Evolutionary conservation across 2,113 vertebrate genomes (phyloP).

Genomic region (Progne subis): DNA sequence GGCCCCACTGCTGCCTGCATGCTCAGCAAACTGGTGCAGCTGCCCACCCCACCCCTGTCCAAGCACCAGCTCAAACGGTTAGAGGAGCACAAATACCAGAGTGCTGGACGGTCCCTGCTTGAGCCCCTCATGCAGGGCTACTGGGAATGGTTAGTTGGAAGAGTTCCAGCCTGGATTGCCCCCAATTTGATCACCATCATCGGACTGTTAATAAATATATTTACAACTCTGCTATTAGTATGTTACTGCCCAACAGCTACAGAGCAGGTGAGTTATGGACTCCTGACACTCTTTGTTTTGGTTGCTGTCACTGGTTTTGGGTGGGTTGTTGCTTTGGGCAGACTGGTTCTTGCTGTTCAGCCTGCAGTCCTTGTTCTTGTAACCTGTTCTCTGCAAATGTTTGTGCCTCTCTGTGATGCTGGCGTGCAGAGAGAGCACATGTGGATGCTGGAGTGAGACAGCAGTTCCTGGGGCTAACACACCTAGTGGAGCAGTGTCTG

Average conservation of each 20-base stretch:
- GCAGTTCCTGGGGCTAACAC: background rate
- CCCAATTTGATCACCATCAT: constrained; percentile 97
- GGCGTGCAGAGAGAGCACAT: background rate
- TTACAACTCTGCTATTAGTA: constrained; percentile 92
- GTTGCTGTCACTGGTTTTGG: background rate
- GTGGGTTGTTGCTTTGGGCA: background rate
- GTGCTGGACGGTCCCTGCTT: constrained; percentile 90
- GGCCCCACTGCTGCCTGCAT: constrained; percentile 63
- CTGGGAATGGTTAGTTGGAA: constrained; percentile 94
- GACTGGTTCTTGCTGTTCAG: background rate
- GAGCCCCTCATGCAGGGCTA: constrained; percentile 96
- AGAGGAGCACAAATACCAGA: constrained; percentile 97
- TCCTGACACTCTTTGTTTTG: background rate
- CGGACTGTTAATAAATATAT: constrained; percentile 92
- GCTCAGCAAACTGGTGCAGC: constrained; percentile 86
- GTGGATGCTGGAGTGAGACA: background rate
- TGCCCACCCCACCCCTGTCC: constrained; percentile 89
- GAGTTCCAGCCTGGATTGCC: constrained; percentile 93
- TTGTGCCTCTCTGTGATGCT: background rate
- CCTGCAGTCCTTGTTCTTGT: rapidly evolving
- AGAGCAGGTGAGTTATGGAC: constrained; percentile 83
- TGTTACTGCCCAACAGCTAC: constrained; percentile 97
- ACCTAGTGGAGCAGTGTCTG: background rate
- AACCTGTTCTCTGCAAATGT: background rate
- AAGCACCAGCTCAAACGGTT: constrained; percentile 94